Base-by-base conservation (phyloP, 1,140 invertebrate species). In the Episyrphus balteatus region DNA sequence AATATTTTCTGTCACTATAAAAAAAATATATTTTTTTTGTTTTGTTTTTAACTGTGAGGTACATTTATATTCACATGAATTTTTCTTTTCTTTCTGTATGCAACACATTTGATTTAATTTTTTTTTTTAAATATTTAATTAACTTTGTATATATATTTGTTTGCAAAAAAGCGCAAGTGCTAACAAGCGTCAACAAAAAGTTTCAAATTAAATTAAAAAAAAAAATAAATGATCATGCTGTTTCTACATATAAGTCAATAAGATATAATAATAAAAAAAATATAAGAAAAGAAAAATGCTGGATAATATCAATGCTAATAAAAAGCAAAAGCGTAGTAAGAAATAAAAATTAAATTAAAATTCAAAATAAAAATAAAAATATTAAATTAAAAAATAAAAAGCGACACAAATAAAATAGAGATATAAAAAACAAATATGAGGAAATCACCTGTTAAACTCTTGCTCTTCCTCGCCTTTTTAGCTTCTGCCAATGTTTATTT, bases 401-500 rank as follows among this genome's bases (percentile, higher is more conserved):
- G 21, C 21, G 21, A 26, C 21, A 26, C 21, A 26, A 26, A 26
- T 26, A 26, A 26, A 26, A 26, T 26, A 26, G 21, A 26, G 21
- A 26, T 26, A 26, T 5, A 26, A 26, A 26, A 26, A 3, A 26
- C 8, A 26, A 26, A 26, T 26, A 26, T 26, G 21, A 26, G 21
- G 21, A 26, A 63, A 57, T 88, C 84, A 88, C 84, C 85, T 81
- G 84, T 77, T 73, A 86, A 72, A 71, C 83, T 88, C 78, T 88
- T 88, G 77, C 85, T 86, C 77, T 84, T 84, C 77, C 83, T 81
- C 74, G 86, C 82, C 82, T 88, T 89, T 87, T 88, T 89, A 80
- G 84, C 84, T 80, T 89, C 87, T 90, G 81, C 60, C 55, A 49
- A 48, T 48, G 40, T 32, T 31, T n/a, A 33, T 37, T 13, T 12